These are phyloP conservation scores for Martes martes DNA, from an alignment of 2,113 vertebrate species.

Conservation along the genomic window DNA sequence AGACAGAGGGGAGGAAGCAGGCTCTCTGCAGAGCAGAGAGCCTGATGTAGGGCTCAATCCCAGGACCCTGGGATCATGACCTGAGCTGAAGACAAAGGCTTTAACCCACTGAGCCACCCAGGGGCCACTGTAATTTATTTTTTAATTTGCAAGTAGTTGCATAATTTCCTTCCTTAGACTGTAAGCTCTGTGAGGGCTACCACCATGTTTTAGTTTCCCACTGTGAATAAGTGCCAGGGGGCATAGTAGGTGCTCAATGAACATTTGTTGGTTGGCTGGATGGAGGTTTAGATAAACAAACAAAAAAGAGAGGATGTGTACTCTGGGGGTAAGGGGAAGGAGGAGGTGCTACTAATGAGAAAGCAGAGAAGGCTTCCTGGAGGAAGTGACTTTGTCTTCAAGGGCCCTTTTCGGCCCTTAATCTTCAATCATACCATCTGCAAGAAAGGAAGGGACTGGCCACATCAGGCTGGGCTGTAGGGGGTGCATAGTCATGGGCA, in stretches of 20 bases:
- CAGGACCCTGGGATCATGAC: no score
- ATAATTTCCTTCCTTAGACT: neutral
- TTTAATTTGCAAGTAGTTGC: neutral
- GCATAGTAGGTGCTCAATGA: neutral
- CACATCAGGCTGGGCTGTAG: neutral
- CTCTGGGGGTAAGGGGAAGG: neutral
- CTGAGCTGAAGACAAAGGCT: no score
- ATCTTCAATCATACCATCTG: neutral
- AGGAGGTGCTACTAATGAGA: neutral
- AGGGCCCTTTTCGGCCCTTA: neutral
- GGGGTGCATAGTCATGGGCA: accelerated
- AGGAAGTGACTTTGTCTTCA: neutral
- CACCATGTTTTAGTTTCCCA: neutral
- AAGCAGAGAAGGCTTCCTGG: neutral
- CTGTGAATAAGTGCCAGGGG: neutral
- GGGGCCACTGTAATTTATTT: neutral
- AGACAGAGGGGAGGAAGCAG: no score
- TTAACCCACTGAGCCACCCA: no score
- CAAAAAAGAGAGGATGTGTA: neutral
- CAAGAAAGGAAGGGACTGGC: neutral
- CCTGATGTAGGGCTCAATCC: no score
- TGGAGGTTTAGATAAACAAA: neutral
- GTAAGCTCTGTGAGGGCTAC: neutral
- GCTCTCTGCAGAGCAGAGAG: no score
- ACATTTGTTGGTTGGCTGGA: neutral